phyloP scores from a whole-genome alignment of 1,140 invertebrate species.

The roundworm (Caenorhabditis elegans) region WBcel235 BX284606.5:3476501-3477000 shows the following conservation, averaged over 20 bases:
- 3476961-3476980: no score
- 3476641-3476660: constrained; percentile 5
- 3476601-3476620: constrained; percentile 16
- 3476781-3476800: background rate
- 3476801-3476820: no score
- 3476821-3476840: no score
- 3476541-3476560: no score
- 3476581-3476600: background rate
- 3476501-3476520: background rate
- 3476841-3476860: no score
- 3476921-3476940: no score
- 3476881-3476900: background rate
- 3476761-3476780: constrained; percentile 22
- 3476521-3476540: background rate
- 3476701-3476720: background rate
- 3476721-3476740: background rate
- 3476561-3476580: no score
- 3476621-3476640: background rate
- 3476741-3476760: constrained; percentile 12
- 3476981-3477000: no score
- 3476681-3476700: background rate
- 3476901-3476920: no score
- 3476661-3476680: background rate
- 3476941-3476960: no score
- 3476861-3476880: no score